Evolutionary conservation across 2,888 invertebrate genomes (phyloP).

Genomic region (Stenotaenia linearis): DNA sequence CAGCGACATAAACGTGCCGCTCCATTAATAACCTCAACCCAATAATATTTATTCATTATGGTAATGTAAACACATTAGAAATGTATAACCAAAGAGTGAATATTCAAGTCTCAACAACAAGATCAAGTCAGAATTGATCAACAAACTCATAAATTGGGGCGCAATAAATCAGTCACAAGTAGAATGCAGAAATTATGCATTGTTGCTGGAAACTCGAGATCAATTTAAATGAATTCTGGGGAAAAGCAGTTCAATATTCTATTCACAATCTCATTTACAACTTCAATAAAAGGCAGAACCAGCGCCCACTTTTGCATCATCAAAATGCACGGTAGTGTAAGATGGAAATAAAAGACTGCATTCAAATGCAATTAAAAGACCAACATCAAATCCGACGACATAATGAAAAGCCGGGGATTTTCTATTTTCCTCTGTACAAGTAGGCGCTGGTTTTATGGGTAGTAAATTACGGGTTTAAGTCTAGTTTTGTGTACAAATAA

Average conservation of each 20-base stretch:
- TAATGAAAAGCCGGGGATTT: background rate
- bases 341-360: background rate
- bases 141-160: background rate
- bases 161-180: background rate
- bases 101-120: background rate
- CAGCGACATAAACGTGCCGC: no score
- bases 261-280: conserved; percentile 19
- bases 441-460: background rate
- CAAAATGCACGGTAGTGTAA: background rate
- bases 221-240: background rate
- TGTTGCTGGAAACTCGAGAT: background rate
- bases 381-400: background rate
- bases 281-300: background rate
- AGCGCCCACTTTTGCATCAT: background rate
- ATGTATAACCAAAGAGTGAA: background rate
- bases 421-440: background rate
- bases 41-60: background rate
- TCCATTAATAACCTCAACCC: no score
- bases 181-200: background rate
- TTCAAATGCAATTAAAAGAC: conserved; percentile 8
- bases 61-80: background rate
- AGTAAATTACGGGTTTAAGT: background rate
- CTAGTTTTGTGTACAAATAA: background rate
- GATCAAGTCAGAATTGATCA: background rate
- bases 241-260: background rate